These are phyloP conservation scores for Candoia aspera DNA, from an alignment of 2,113 vertebrate species.

Conservation along the genomic window DNA sequence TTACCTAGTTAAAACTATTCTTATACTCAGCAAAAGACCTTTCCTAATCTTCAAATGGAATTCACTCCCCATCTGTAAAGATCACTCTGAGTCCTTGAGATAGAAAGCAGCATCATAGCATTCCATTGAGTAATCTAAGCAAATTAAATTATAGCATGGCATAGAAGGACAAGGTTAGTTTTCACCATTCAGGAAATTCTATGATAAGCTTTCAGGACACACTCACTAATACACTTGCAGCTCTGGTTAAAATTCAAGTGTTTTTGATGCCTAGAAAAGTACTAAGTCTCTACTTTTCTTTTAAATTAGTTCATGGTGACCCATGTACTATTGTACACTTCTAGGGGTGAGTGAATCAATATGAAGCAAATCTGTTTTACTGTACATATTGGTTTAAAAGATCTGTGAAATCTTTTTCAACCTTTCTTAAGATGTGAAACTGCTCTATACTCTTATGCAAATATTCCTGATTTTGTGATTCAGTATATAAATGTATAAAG, in stretches of 20 bases:
- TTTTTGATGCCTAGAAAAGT: neutral
- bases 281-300: neutral
- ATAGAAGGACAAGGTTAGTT: slow-evolving; percentile 30
- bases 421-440: neutral
- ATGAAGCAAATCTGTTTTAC: neutral
- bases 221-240: neutral
- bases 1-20: neutral
- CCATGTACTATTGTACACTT: neutral
- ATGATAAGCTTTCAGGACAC: slow-evolving; percentile 38
- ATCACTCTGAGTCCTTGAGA: slow-evolving; percentile 14
- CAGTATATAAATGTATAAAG: neutral
- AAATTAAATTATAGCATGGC: slow-evolving; percentile 17
- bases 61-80: neutral
- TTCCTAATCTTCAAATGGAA: neutral
- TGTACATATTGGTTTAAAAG: neutral
- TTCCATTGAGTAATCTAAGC: slow-evolving; percentile 42
- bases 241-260: slow-evolving; percentile 16
- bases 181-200: slow-evolving; percentile 22
- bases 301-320: neutral
- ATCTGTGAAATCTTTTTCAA: neutral
- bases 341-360: neutral
- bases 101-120: slow-evolving; percentile 26
- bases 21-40: neutral
- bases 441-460: neutral
- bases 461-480: neutral